phyloP scores from a whole-genome alignment of 2,797 vertebrate genomes.

The Onychomys leucogaster region DNA sequence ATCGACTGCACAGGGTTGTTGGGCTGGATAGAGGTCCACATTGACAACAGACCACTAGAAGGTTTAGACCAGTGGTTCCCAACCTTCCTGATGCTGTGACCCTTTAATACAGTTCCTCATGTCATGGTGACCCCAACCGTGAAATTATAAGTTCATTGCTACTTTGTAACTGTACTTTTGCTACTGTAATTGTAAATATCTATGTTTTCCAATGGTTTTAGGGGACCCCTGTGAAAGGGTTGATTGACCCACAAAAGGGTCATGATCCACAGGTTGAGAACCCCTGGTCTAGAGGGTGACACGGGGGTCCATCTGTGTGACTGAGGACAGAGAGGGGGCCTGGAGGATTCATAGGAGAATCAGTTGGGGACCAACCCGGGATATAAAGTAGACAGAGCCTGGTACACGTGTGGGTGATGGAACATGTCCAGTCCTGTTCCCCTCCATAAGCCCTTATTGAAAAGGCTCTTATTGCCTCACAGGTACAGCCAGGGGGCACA shows the following conservation, averaged over 20 bases:
- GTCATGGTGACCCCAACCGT: neutral
- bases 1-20: neutral
- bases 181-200: neutral
- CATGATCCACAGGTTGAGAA: neutral
- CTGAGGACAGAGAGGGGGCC: neutral
- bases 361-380: no score
- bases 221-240: neutral
- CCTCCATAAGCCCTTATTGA: neutral
- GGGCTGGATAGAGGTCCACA: neutral
- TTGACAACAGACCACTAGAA: neutral
- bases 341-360: neutral
- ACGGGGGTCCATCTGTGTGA: no score
- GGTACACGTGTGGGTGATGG: fast-evolving
- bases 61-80: neutral
- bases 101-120: neutral
- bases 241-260: neutral
- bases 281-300: neutral
- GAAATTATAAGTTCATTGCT: neutral
- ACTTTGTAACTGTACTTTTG: neutral
- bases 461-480: fast-evolving
- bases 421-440: fast-evolving
- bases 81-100: neutral
- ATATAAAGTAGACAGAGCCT: neutral
- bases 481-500: fast-evolving
- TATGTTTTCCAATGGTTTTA: neutral